Conservation (phyloP, 2,113 vertebrate genomes). For the Leuciscus idus region DNA sequence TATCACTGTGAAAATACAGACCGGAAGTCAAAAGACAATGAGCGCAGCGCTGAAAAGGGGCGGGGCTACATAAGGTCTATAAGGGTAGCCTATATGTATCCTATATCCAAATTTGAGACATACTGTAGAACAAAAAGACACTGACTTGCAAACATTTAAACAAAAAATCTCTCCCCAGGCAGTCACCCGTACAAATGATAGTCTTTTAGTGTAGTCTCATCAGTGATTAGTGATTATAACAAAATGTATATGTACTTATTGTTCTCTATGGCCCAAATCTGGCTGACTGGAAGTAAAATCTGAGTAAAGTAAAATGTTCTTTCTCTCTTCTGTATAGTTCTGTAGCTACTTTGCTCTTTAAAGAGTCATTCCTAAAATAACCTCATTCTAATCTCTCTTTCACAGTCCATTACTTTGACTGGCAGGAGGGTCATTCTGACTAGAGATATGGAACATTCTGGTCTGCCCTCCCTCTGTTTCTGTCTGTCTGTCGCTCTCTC, state of each 20-base stretch:
- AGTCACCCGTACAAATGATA: background rate
- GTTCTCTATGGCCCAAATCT: background rate
- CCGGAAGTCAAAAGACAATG: too few relatives aligned
- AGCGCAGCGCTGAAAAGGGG: too few relatives aligned
- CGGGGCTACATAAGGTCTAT: too few relatives aligned
- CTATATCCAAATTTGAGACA: background rate
- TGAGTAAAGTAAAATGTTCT: background rate
- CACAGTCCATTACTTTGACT: slow-evolving; percentile 71
- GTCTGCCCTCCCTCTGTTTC: slow-evolving; percentile 55
- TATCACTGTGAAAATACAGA: too few relatives aligned
- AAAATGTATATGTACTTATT: background rate
- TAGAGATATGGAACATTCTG: slow-evolving; percentile 72
- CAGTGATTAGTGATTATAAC: background rate
- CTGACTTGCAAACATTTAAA: background rate
- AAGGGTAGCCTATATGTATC: background rate
- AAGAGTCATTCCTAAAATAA: slow-evolving; percentile 56
- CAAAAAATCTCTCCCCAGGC: background rate
- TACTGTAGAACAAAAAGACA: background rate
- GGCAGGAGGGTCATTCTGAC: slow-evolving; percentile 73
- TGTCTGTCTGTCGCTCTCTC: slow-evolving; percentile 29
- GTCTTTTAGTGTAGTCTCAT: background rate
- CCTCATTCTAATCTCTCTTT: slow-evolving; percentile 56
- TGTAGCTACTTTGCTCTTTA: slow-evolving; percentile 37
- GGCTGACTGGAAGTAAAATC: background rate
- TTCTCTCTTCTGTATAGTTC: background rate